These are phyloP conservation scores for Thymelicus lineola DNA, from an alignment of 2,888 invertebrate species.

Conservation along the genomic window DNA sequence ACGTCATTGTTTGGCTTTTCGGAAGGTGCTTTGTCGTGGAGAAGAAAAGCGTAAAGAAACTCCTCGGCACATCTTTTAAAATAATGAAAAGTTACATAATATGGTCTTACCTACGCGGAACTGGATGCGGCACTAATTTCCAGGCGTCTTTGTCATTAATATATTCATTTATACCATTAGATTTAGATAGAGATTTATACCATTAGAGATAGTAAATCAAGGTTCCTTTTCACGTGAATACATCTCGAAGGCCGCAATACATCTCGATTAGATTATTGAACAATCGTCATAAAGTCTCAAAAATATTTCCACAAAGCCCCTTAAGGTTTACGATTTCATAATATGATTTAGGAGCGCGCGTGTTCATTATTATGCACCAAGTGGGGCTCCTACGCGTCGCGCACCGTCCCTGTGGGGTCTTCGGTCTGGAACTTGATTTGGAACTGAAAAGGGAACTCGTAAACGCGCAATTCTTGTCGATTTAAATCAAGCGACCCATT, in stretches of 20 bases:
- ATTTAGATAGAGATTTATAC: no score
- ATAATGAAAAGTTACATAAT: no score
- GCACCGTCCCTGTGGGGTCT: background rate
- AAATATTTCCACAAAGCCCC: background rate
- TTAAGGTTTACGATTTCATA: conserved; percentile 13
- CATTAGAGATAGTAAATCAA: no score
- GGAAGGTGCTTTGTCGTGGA: no score
- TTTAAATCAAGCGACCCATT: background rate
- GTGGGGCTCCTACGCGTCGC: background rate
- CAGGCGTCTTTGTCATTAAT: no score
- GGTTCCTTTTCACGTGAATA: background rate
- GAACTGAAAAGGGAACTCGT: background rate
- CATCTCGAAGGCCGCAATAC: background rate
- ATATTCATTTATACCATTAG: no score
- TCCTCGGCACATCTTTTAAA: no score
- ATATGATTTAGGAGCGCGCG: conserved; percentile 16
- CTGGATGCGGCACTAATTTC: no score
- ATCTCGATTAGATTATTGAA: no score
- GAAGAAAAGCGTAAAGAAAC: no score
- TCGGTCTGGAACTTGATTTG: background rate
- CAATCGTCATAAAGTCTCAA: background rate
- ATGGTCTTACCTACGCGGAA: no score
- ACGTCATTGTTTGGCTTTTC: no score
- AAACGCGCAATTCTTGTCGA: background rate
- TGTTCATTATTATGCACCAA: conserved; percentile 25